These are phyloP conservation scores for Gallinago media DNA, from an alignment of 2,113 vertebrate genomes.

Conservation along the genomic window DNA sequence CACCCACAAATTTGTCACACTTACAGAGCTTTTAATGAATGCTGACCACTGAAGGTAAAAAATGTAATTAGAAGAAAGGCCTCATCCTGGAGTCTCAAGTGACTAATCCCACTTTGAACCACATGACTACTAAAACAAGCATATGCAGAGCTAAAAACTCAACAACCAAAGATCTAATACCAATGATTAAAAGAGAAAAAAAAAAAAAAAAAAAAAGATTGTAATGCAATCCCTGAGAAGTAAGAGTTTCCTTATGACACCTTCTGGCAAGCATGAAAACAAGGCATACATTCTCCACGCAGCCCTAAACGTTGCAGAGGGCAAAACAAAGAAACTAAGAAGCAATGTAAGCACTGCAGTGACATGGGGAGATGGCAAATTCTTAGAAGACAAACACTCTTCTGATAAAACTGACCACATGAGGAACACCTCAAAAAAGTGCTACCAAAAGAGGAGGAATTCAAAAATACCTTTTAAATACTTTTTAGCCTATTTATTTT, in stretches of 20 bases:
- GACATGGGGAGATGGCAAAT: neutral
- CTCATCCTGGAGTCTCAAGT: neutral
- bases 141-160: neutral
- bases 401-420: neutral
- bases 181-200: neutral
- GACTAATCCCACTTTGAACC: neutral
- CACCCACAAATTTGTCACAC: neutral
- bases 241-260: neutral
- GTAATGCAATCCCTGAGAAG: neutral
- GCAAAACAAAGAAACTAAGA: neutral
- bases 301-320: neutral
- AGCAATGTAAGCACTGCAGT: neutral
- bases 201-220: neutral
- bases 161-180: neutral
- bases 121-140: neutral
- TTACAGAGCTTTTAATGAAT: neutral
- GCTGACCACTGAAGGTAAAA: neutral
- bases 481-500: neutral
- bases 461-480: neutral
- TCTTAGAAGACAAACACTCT: neutral
- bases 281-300: fast-evolving
- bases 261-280: neutral
- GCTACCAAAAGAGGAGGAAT: neutral
- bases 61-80: neutral
- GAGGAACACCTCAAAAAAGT: neutral